Evolutionary conservation across 2,888 invertebrate genomes (phyloP).

Genomic region (Pollenia labialis): DNA sequence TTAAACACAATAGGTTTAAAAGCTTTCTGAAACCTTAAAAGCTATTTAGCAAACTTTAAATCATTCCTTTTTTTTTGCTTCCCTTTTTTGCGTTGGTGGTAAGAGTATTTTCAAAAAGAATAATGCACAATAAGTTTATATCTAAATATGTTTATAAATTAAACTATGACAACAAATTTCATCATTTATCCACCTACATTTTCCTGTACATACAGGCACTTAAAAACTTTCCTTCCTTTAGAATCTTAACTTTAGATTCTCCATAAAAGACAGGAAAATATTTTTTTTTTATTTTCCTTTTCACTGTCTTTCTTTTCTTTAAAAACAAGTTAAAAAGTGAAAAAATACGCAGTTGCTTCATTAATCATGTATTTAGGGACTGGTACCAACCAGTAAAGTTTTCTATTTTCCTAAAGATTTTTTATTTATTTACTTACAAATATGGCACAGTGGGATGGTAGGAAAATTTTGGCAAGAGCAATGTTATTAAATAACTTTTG

Average conservation of each 20-base stretch:
- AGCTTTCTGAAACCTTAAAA: too few species aligned
- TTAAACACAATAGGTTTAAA: too few species aligned
- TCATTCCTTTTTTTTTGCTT: background rate
- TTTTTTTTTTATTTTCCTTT: background rate
- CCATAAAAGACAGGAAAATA: constrained; percentile 23
- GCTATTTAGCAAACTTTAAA: background rate
- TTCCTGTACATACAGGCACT: constrained; percentile 36
- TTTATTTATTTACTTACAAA: background rate
- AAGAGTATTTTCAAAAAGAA: background rate
- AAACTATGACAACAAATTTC: constrained; percentile 26
- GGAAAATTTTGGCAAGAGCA: background rate
- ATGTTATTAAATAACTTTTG: too few species aligned
- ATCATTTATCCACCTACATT: constrained; percentile 22
- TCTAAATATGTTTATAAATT: constrained; percentile 19
- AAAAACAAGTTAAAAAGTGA: background rate
- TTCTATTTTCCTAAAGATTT: constrained; percentile 22
- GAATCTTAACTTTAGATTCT: background rate
- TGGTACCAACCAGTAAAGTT: constrained; percentile 21
- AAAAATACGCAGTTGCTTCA: constrained; percentile 19
- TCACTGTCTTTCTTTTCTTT: background rate
- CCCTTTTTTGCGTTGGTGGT: background rate
- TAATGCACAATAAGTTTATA: constrained; percentile 3
- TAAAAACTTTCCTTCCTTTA: constrained; percentile 31
- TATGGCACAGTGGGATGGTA: background rate
- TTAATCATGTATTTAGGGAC: constrained; percentile 13